These are phyloP conservation scores for Phataginus tetradactyla DNA, from an alignment of 2,797 vertebrate species.

Conservation along the genomic window DNA sequence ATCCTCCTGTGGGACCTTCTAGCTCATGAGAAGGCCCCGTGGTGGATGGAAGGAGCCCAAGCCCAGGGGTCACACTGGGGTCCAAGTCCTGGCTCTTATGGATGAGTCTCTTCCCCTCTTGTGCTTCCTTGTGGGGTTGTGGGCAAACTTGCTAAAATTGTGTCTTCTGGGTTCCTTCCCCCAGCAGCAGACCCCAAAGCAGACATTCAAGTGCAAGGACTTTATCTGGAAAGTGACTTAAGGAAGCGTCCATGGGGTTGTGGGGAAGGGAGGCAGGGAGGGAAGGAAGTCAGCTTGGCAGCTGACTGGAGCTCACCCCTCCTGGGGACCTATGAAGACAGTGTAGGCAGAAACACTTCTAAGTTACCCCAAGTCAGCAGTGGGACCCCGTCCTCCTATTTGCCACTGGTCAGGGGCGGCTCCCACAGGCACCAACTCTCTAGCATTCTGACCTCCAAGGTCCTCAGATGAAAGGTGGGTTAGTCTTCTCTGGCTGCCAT, in stretches of 20 bases:
- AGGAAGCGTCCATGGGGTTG: neutral
- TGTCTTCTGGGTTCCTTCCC: neutral
- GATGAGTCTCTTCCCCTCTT: neutral
- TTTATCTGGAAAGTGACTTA: neutral
- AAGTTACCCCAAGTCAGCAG: neutral
- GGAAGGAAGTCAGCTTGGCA: neutral
- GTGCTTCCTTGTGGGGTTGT: neutral
- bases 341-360: fast-evolving
- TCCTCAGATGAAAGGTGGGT: neutral
- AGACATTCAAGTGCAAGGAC: neutral
- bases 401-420: neutral
- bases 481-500: neutral
- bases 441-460: neutral
- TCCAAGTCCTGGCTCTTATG: neutral
- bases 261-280: neutral
- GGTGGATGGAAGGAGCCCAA: neutral
- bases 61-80: neutral
- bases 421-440: neutral
- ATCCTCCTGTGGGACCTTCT: neutral
- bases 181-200: neutral
- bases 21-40: neutral
- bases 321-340: neutral
- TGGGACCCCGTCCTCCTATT: neutral
- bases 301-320: neutral
- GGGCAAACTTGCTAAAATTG: fast-evolving